Base-by-base conservation (phyloP, 2,797 vertebrate species). In the Polyboroides typus region DNA sequence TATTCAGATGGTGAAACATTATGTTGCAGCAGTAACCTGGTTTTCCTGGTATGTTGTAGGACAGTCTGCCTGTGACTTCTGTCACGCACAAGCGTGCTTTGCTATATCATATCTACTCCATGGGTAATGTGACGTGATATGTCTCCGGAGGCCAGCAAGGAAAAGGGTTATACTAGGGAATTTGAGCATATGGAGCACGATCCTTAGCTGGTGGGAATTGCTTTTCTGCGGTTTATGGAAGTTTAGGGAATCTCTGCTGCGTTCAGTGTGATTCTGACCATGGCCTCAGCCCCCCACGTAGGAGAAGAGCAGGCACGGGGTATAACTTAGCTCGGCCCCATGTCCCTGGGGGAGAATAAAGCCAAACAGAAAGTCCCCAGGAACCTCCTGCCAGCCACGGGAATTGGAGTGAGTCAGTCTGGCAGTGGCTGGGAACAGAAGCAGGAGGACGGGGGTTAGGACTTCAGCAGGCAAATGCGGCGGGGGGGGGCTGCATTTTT, bases 81-180 rank as follows among this genome's bases (percentile, higher is more conserved):
- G 45, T 72, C 63, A 50, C 13, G 2, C 42, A 8, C 4, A 1
- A 23, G 31, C 1, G 0, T 21, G 58, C 42, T 67, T 44, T 36
- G 26, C 67, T 42, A 0, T 38, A 40, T 80, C 67, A 1, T 73
- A 10, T 27, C 58, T 62, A 1, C 63, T 73, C 80, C 0, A 0
- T 34, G 55, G 20, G 23, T 55, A 44, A 47, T 5, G 8, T 36
- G 68, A 52, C 3, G 3, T 0, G 0, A 0, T 21, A 2, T 5
- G 15, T 86, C 76, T 60, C 44, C 4, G 3, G 75, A 81, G n/a
- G 18, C 81, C 52, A 15, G 40, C 42, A 42, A 75, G 42, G 42
- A 81, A 47, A 33, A 67, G 36, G 40, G 6, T 72, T 81, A 4
- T 50, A 20, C 10, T 10, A 33, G 56, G 38, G 29, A 68, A 40